Evolutionary conservation across 2,888 invertebrate species (phyloP), one percentile per base, ranked within the genome.

Genomic region (Dusona sp.): DNA sequence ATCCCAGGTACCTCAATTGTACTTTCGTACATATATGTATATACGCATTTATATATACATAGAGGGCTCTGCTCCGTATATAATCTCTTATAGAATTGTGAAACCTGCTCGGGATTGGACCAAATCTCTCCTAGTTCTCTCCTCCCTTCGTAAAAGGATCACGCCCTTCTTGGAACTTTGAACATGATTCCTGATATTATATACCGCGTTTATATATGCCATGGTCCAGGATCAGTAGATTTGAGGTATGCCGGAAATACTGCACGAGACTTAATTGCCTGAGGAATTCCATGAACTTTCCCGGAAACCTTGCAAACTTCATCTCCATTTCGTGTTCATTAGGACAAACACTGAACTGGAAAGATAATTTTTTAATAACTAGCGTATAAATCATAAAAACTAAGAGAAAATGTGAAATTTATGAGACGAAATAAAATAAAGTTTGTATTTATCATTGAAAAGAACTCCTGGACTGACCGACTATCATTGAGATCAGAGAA

Each of bases 151-250:
- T 7, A 8, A 38, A 54, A 45, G 61, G 84, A 77, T 84, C 84
- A 78, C 84, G 86, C 86, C 84, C 84, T 84, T 84, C 81, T 74
- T 45, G 84, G 84, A 86, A 84, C 87, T 68, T 72, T 45, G 36
- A 81, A 25, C 68, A 25, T 64, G 73, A 29, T 75, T 72, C 57
- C 75, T 45, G 65, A 13, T 22, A 19, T 45, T 8, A 33, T 11
- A 22, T 38, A 3, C 33, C 16, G 25, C 16, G 25, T 13, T 57
- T 29, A 13, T 29, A 61, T 29, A 29, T 51, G n/a, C 51, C 0
- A 51, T 33, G 36, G 13, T 38, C 36, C 25, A 8, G 48, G 61
- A 74, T 85, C 78, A 51, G 78, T 67, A 29, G 70, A 70, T 77
- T 48, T 51, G 48, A 25, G 48, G 42, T 29, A 78, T 51, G 9